Evolutionary conservation across 2,888 invertebrate genomes (phyloP).

Genomic region (Agapostemon virescens): DNA sequence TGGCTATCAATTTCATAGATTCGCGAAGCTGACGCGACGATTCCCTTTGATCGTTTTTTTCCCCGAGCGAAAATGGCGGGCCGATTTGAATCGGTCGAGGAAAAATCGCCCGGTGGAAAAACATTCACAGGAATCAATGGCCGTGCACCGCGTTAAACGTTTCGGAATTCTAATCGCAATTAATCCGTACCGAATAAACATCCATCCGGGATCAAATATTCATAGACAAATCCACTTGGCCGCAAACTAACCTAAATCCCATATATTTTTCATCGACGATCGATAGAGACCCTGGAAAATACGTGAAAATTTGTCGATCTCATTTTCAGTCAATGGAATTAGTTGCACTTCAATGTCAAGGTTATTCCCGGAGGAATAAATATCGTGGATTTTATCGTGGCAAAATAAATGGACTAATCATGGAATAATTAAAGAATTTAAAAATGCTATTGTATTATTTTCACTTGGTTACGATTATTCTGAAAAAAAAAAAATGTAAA

Average conservation of each 20-base stretch:
- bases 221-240: background rate
- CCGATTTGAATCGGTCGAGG: background rate
- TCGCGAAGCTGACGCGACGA: conserved; percentile 31
- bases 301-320: background rate
- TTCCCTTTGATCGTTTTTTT: conserved; percentile 1
- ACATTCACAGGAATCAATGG: background rate
- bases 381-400: too few species aligned
- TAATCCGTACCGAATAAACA: background rate
- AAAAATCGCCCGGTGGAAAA: background rate
- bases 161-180: background rate
- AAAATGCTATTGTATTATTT: background rate
- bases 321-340: background rate
- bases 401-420: too few species aligned
- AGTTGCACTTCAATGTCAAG: background rate
- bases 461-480: background rate
- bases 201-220: background rate
- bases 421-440: background rate
- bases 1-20: conserved; percentile 48
- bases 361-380: background rate
- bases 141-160: background rate
- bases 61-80: conserved; percentile 7
- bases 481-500: background rate
- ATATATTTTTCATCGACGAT: background rate
- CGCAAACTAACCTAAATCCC: background rate
- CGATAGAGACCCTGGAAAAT: background rate